phyloP scores from a whole-genome alignment of 2,113 vertebrate genomes.

The Dasyornis broadbenti region DNA sequence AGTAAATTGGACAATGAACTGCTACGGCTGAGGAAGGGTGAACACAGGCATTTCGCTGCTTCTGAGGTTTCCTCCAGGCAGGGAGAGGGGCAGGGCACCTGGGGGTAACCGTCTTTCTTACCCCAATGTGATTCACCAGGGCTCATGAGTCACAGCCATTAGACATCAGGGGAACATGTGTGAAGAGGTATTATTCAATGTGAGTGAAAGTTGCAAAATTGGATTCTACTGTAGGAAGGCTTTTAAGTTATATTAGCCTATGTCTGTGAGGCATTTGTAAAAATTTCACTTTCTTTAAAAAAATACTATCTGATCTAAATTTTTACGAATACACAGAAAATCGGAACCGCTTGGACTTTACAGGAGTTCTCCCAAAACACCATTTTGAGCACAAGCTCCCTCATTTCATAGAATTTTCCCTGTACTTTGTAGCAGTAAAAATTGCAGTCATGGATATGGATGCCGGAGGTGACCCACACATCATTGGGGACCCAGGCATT shows the following conservation, averaged over 20 bases:
- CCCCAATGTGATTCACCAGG: background rate
- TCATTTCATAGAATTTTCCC: background rate
- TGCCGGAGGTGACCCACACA: accelerated
- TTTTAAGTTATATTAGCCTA: constrained; percentile 7
- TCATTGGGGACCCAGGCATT: accelerated
- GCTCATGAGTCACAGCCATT: background rate
- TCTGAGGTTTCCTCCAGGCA: background rate
- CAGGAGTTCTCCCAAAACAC: background rate
- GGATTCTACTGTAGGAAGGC: background rate
- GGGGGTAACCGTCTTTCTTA: background rate
- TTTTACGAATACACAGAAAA: background rate
- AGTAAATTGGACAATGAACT: background rate
- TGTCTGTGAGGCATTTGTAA: background rate
- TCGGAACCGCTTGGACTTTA: background rate
- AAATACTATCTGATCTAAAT: background rate
- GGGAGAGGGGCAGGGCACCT: background rate
- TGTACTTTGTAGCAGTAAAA: background rate
- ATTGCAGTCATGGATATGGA: background rate
- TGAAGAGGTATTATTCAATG: background rate
- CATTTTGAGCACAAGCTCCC: background rate
- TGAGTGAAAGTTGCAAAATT: background rate
- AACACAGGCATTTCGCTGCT: background rate
- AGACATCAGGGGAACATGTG: background rate
- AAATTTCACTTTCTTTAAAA: background rate
- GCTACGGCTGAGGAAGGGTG: background rate